These are phyloP conservation scores for Spinibarbus caldwelli DNA, from an alignment of 2,797 vertebrate genomes.

Conservation along the genomic window DNA sequence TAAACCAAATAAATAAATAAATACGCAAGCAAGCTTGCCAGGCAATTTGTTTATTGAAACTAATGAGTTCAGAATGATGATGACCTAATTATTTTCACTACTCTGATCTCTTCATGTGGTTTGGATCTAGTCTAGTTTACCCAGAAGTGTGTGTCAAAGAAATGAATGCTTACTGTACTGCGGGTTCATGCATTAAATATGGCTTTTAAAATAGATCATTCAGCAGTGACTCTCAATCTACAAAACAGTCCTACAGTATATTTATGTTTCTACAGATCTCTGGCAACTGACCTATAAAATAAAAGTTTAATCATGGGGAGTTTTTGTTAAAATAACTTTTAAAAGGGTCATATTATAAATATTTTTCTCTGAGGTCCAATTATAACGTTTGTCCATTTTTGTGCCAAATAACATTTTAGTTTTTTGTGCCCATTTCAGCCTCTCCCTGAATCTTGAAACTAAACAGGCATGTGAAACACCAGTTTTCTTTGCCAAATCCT, in stretches of 20 bases:
- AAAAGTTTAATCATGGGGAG: slow-evolving; percentile 10
- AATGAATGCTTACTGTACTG: slow-evolving; percentile 33
- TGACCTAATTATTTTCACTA: slow-evolving; percentile 21
- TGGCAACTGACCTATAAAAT: slow-evolving; percentile 14
- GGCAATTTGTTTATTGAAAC: slow-evolving; percentile 15
- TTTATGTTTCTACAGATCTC: slow-evolving; percentile 12
- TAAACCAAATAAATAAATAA: neutral
- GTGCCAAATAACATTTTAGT: neutral
- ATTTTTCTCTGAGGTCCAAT: neutral
- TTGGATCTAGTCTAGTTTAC: slow-evolving; percentile 16
- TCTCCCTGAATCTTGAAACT: neutral
- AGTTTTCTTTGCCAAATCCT: neutral
- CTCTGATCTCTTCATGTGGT: slow-evolving; percentile 2
- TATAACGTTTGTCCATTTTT: neutral
- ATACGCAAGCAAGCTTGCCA: neutral
- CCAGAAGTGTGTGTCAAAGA: slow-evolving; percentile 42
- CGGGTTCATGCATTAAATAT: slow-evolving; percentile 50
- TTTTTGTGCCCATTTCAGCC: neutral
- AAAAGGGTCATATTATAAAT: neutral
- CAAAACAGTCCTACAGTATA: slow-evolving; percentile 26
- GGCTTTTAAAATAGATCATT: slow-evolving; percentile 38
- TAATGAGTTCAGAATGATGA: neutral
- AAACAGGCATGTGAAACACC: neutral
- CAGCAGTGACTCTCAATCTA: slow-evolving; percentile 10
- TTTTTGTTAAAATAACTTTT: neutral